Evolutionary conservation across 2,888 invertebrate genomes (phyloP), one percentile per base, ranked within the genome.

Genomic region (Pollenia angustigena): DNA sequence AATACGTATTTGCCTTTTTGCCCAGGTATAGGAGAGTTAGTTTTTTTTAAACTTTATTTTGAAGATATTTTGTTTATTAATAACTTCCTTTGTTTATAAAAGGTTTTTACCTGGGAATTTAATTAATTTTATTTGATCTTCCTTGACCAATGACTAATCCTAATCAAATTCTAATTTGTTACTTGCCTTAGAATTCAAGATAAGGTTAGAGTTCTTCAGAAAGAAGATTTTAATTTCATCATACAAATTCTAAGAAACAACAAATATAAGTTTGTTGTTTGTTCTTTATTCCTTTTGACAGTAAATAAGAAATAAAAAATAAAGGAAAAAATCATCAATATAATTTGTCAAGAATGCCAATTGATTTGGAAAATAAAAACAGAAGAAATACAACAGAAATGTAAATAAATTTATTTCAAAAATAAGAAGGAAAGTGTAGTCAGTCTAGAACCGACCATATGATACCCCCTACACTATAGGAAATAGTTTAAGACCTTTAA

Each of bases 301-400:
- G 16, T 46, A 12, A 16, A 8, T 12, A 2, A 56, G 23, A 52
- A 42, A 50, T 0, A n/a, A 8, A 58, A 40, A 7, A 44, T n/a
- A n/a, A 48, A 48, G 14, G 48, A 68, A 48, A 50, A 74, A 58
- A 12, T 18, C 10, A 60, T 60, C 9, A 69, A 23, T 52, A 52
- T 62, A 71, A 62, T 81, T 75, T 68, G 66, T 68, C 74, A 68
- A 74, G 68, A 60, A 74, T 23, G 66, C 23, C 11, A 75, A 52
- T 44, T 81, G 50, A 68, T 75, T 75, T 74, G 58, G 66, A 75
- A 75, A 74, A 58, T 75, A 42, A 32, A 58, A 75, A 23, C 11
- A 18, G 16, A 48, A 50, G 58, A 75, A 74, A 74, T 66, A 42
- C 74, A 74, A 68, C 81, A 66, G 66, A 52, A 18, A 42, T 11